These are phyloP conservation scores for Ricordea florida DNA, from an alignment of 92 coral and sea anemone species.

Conservation along the genomic window DNA sequence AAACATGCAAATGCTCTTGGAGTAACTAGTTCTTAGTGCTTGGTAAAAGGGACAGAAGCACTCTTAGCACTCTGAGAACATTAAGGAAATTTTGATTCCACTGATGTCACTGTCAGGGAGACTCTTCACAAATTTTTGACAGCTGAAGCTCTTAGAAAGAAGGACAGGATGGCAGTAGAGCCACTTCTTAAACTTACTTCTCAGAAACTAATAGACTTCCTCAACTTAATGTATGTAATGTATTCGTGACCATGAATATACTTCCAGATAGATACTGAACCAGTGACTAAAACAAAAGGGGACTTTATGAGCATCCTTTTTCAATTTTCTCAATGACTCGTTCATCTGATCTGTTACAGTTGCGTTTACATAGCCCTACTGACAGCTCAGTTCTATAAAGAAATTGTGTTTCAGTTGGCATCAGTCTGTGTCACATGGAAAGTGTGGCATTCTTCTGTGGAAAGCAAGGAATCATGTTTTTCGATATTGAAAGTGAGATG, in stretches of 20 bases:
- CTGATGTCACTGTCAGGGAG: constrained; percentile 2
- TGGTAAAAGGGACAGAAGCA: constrained; percentile 56
- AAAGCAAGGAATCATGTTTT: constrained; percentile 34
- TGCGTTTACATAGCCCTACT: constrained; percentile 48
- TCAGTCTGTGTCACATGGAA: constrained; percentile 48
- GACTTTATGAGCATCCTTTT: constrained; percentile 57
- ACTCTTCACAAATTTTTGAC: constrained; percentile 33
- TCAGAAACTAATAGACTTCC: constrained; percentile 17
- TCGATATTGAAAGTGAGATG: constrained; percentile 45
- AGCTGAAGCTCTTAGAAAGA: constrained; percentile 30
- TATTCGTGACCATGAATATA: constrained; percentile 36
- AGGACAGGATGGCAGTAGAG: constrained; percentile 52
- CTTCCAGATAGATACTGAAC: constrained; percentile 65
- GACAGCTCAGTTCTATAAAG: constrained; percentile 41
- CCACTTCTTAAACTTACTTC: constrained; percentile 29
- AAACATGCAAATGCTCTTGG: constrained; percentile 54
- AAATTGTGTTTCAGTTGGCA: constrained; percentile 29
- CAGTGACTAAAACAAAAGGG: constrained; percentile 41
- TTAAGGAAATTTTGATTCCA: constrained; percentile 42
- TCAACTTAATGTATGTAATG: constrained; percentile 36
- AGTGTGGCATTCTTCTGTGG: constrained; percentile 49
- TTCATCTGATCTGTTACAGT: constrained; percentile 43
- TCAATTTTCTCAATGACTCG: constrained; percentile 38
- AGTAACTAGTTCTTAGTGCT: constrained; percentile 52
- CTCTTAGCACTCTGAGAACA: constrained; percentile 48